A percentile compares a stretch with the other conserved stretches of the same genome.
phyloP scores from a whole-genome alignment of 2,113 vertebrate species.

The Aythya baeri region DNA sequence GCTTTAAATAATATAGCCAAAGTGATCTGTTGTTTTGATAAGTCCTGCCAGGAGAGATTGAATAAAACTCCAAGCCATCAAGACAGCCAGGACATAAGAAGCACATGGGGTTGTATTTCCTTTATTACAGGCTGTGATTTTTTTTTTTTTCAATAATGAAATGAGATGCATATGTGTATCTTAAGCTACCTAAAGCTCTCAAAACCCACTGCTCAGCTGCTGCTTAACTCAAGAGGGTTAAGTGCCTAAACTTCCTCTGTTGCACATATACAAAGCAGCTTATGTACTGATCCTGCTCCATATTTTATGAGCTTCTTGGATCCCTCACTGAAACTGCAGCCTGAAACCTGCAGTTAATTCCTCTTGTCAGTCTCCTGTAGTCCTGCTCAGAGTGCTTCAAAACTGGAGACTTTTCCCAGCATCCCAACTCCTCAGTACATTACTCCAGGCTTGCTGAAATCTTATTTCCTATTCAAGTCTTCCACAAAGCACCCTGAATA shows the following conservation, averaged over 20 bases:
- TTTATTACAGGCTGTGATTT: background rate
- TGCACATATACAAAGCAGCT: constrained; percentile 54
- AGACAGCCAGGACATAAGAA: constrained; percentile 25
- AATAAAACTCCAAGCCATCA: background rate
- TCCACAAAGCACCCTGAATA: constrained; percentile 19
- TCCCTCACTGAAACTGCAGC: background rate
- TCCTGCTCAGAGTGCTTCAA: background rate
- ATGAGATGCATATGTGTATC: background rate
- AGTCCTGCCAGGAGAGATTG: constrained; percentile 9
- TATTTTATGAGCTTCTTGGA: constrained; percentile 62
- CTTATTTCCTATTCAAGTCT: constrained; percentile 17
- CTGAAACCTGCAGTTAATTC: constrained; percentile 44
- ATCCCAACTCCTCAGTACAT: background rate
- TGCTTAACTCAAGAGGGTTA: constrained; percentile 61
- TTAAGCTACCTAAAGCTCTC: constrained; percentile 46
- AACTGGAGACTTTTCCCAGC: background rate
- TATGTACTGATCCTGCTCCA: constrained; percentile 58
- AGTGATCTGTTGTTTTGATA: constrained; percentile 28
- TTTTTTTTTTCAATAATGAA: background rate
- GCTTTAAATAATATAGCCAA: constrained; percentile 15
- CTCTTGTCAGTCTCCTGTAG: constrained; percentile 24
- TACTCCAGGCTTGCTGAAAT: background rate
- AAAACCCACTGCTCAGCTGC: constrained; percentile 47
- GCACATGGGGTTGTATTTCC: constrained; percentile 11
- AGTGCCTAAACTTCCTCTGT: constrained; percentile 54